Conservation (phyloP, 2,797 vertebrate species). For the Lutjanus argentimaculatus region DNA sequence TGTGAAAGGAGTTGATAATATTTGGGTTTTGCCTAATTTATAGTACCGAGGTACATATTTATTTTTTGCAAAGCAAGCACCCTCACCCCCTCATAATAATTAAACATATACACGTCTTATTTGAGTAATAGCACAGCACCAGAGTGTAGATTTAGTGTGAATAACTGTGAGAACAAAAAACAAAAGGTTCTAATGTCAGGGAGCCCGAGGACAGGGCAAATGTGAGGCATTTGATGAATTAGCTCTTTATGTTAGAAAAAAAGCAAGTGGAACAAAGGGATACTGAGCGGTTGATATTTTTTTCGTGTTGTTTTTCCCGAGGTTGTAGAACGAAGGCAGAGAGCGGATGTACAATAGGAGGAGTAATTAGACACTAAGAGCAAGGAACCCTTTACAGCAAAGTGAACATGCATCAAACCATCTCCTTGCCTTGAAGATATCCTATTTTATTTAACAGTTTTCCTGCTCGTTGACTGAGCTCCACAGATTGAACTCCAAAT, state of each 20-base stretch:
- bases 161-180: slow-evolving; percentile 52
- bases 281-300: slow-evolving; percentile 29
- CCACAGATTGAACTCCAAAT: slow-evolving; percentile 36
- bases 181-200: slow-evolving; percentile 58
- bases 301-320: slow-evolving; percentile 44
- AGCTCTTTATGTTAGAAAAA: slow-evolving; percentile 44
- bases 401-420: slow-evolving; percentile 61
- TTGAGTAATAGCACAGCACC: slow-evolving; percentile 40
- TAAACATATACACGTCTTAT: slow-evolving; percentile 23
- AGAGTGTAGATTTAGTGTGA: slow-evolving; percentile 22
- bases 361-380: slow-evolving; percentile 68
- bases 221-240: slow-evolving; percentile 68
- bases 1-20: slow-evolving; percentile 9
- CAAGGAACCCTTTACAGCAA: slow-evolving; percentile 51
- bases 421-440: slow-evolving; percentile 45
- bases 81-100: neutral
- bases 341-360: slow-evolving; percentile 36
- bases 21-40: slow-evolving; percentile 26
- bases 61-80: neutral
- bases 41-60: slow-evolving; percentile 18
- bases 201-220: slow-evolving; percentile 51
- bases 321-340: slow-evolving; percentile 38
- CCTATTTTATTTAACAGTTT: slow-evolving; percentile 56
- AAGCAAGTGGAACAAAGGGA: slow-evolving; percentile 42
- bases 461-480: slow-evolving; percentile 20